phyloP scores from a whole-genome alignment of 2,888 invertebrate species.

The Scaptomyza caliginosa region DNA sequence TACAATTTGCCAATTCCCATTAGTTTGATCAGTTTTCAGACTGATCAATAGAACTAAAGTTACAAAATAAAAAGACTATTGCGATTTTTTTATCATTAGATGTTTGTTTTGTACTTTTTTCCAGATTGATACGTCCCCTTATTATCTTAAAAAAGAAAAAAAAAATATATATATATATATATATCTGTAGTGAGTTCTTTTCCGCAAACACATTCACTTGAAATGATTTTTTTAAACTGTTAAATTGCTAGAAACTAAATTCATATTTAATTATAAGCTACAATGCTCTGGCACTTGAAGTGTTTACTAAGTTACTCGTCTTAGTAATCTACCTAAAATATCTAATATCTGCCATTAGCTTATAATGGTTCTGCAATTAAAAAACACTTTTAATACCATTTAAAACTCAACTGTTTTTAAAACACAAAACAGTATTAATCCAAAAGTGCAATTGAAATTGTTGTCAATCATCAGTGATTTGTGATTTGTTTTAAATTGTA shows the following conservation, averaged over 20 bases:
- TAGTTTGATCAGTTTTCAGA: not conserved
- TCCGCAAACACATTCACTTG: conserved; percentile 3
- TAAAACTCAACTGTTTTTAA: conserved; percentile 13
- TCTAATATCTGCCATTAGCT: conserved; percentile 32
- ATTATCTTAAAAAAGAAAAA: conserved; percentile 8
- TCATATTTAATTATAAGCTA: conserved; percentile 1
- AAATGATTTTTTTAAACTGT: conserved; percentile 3
- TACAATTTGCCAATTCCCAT: not conserved
- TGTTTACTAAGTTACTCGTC: conserved; percentile 15
- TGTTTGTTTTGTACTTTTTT: conserved; percentile 31
- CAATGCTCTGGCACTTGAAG: conserved; percentile 7
- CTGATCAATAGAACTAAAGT: not conserved
- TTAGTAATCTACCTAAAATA: conserved; percentile 24
- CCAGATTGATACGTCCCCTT: conserved; percentile 1
- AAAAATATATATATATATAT: too few species aligned
- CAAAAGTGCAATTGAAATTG: conserved; percentile 19
- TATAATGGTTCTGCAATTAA: conserved; percentile 65
- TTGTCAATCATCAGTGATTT: conserved; percentile 30
- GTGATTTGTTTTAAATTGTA: not conserved
- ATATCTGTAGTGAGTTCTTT: conserved; percentile 38
- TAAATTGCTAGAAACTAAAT: conserved; percentile 13
- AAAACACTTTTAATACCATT: conserved; percentile 52
- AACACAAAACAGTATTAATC: conserved; percentile 1
- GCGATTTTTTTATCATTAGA: not conserved
- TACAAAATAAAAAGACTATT: too few species aligned